Base-by-base conservation (phyloP, 2,113 vertebrate genomes). In the Entosphenus tridentatus region DNA sequence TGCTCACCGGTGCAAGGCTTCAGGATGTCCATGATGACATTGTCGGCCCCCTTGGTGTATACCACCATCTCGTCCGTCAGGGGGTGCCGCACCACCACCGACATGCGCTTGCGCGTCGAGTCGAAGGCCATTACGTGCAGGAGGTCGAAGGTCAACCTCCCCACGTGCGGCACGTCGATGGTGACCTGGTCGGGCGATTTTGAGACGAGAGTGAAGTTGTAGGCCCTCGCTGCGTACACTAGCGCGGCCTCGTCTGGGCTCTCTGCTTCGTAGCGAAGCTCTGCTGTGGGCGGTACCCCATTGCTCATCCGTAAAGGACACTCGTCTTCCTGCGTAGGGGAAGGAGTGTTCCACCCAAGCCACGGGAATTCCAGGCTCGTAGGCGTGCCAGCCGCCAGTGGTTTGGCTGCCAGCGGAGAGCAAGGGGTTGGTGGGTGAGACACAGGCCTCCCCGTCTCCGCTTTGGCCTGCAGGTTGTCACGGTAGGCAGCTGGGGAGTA, bases 21-120 rank as follows among this genome's bases (percentile, higher is more conserved):
- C 39, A 39, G 39, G 39, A 39, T 39, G 39, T 39, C 39, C 88
- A 97, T 95, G 72, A 97, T 82, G 18, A 81, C 79, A 0, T 82
- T 87, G 74, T 97, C 93, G 3, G 90, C 91, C 1, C 93, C 93
- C 78, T 97, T 96, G 6, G 86, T 89, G 72, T 95, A 97, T 73
- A 93, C 72, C 18, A 89, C 67, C 8, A 81, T 81, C 74, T 93
- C 81, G 14, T 75, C 72, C 4, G 86, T 92, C 68, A 86, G 73
- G 0, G 90, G 90, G 73, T 97, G 86, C 69, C 82, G 83, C 73
- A 97, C 87, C 18, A 96, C 79, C 16, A 97, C 81, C 1, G 91
- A 96, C 93, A 97, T 97, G 73, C 87, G 84, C 76, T 86, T 91
- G 70, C 91, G 80, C 56, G 80, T 79, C 1, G 83, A 82, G 75